Base-by-base conservation (phyloP, 2,113 vertebrate species). In the Telmatochromis brachygnathus region DNA sequence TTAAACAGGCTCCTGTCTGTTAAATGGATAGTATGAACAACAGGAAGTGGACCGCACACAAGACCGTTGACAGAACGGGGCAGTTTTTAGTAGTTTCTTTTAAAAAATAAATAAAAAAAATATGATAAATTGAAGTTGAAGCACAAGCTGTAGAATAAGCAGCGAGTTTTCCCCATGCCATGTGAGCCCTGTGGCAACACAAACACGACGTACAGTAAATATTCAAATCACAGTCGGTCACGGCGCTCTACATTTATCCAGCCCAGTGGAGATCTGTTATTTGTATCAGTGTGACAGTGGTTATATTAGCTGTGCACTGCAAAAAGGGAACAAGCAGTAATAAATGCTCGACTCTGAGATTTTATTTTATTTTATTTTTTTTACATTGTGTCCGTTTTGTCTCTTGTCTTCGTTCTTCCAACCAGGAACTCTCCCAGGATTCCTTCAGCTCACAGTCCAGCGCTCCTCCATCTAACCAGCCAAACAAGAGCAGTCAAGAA, bases 351-450 rank as follows among this genome's bases (percentile, higher is more conserved):
- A 80, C 26, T 62, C 70, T 4, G 47, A 60, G 30, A 81, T 81
- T 13, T 56, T 55, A 9, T 68, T 49, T 14, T 28, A 26, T 5
- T 51, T 6, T 15, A 0, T n/a, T 7, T 6, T 35, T 62, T 65
- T 7, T 9, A 26, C 9, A 54, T 54, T 39, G 4, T 70, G 35
- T 28, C 23, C 2, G 5, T 77, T 60, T 26, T 28, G 11, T 73
- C 5, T 4, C 88, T 35, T 89, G 39, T 62, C 56, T 85, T 84
- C 10, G 4, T 87, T 42, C 39, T 53, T 73, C 3, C 55, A 53
- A 85, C 80, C 94, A 99, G 98, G 98, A 99, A 97, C 96, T 99
- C 87, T 98, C 99, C 96, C 99, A 99, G 97, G 99, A 99, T 95
- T 99, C 98, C 1, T 99, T 99, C 93, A 98, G 98, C 93, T 99